Evolutionary conservation across 2,888 invertebrate species (phyloP).

Genomic region (Sarcophaga variegata): DNA sequence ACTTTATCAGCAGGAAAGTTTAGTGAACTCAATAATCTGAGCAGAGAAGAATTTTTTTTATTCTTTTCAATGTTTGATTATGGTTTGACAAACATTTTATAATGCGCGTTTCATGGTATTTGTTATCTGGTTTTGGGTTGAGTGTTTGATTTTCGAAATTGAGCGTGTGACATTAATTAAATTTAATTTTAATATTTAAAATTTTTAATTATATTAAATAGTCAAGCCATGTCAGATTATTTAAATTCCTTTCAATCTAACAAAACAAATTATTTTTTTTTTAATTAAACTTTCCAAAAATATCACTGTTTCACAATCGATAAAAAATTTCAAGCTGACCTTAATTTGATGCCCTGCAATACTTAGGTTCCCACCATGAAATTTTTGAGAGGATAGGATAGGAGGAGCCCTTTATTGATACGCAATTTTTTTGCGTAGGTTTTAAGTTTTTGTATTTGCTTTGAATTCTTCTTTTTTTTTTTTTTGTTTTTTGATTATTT

Average conservation of each 20-base stretch:
- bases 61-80: neutral
- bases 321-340: constrained; percentile 44
- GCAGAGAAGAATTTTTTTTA: neutral
- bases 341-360: constrained; percentile 37
- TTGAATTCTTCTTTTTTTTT: neutral
- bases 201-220: no score
- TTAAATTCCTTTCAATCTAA: neutral
- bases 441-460: constrained; percentile 16
- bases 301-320: constrained; percentile 34
- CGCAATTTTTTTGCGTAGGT: constrained; percentile 30
- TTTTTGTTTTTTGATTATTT: constrained; percentile 21
- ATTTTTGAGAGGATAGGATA: neutral
- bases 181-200: no score
- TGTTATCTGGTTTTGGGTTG: no score
- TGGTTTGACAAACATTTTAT: neutral
- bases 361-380: constrained; percentile 31
- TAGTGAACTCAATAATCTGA: no score
- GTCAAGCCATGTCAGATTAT: no score
- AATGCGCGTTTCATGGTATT: neutral
- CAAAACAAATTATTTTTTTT: neutral
- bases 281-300: neutral
- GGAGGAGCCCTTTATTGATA: constrained; percentile 12
- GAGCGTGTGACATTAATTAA: no score
- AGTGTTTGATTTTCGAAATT: no score
- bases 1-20: no score